A percentile compares a stretch with the other conserved stretches of the same genome.
phyloP scores from a whole-genome alignment of 2,113 vertebrate genomes.

The Hemichromis elongatus region DNA sequence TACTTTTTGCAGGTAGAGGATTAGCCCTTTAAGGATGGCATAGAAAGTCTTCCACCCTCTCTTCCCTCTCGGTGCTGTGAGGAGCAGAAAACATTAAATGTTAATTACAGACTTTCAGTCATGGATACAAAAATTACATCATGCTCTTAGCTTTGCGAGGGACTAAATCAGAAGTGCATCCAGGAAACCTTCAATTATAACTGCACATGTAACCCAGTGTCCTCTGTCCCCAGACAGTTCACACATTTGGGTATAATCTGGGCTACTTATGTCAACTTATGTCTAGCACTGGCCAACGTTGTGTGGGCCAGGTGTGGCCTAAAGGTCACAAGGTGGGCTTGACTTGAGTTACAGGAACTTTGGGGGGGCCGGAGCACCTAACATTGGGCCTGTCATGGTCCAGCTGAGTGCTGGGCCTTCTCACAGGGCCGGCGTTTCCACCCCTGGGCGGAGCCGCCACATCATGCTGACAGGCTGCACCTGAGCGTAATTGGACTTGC shows the following conservation, averaged over 20 bases:
- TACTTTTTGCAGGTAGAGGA: constrained; percentile 97
- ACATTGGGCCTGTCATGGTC: no score
- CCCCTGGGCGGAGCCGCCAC: no score
- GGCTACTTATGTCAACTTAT: background rate
- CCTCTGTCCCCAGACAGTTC: background rate
- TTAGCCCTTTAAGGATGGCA: constrained; percentile 91
- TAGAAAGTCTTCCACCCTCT: constrained; percentile 96
- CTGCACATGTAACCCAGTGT: background rate
- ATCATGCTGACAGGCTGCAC: no score
- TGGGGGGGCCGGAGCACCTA: background rate
- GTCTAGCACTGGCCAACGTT: background rate
- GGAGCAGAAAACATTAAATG: background rate
- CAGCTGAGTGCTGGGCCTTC: no score
- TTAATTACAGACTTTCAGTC: background rate
- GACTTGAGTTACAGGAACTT: background rate
- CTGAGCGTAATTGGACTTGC: no score
- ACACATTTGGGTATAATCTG: background rate
- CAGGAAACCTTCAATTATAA: background rate
- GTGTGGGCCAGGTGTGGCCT: background rate
- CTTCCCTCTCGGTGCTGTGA: constrained; percentile 90
- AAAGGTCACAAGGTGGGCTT: background rate
- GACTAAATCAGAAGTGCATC: background rate
- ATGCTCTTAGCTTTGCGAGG: background rate
- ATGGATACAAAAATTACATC: accelerated
- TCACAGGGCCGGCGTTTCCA: no score